A percentile compares a stretch with the other conserved stretches of the same genome.
These are phyloP conservation scores for Bombyx huttoni DNA, from an alignment of 2,888 invertebrate genomes.

Conservation along the genomic window DNA sequence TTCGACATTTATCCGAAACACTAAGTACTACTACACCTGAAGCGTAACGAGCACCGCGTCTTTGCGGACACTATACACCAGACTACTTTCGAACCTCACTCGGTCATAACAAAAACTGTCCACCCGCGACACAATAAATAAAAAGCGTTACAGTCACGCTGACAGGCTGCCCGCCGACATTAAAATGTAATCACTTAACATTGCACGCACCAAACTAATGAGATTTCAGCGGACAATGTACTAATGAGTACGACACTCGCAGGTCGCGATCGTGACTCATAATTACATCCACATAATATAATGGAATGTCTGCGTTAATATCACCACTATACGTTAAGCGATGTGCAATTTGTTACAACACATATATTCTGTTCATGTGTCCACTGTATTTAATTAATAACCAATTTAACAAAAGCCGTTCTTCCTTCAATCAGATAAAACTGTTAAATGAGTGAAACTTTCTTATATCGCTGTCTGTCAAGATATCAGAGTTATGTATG, in stretches of 20 bases:
- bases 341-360: background rate
- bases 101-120: constrained; percentile 33
- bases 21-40: constrained; percentile 22
- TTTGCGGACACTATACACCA: constrained; percentile 20
- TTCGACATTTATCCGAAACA: constrained; percentile 47
- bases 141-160: constrained; percentile 39
- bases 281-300: constrained; percentile 42
- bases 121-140: constrained; percentile 33
- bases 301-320: constrained; percentile 38
- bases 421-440: constrained; percentile 28
- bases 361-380: background rate
- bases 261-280: constrained; percentile 53
- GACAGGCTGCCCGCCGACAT: constrained; percentile 37
- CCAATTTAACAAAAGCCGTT: background rate
- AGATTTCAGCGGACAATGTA: constrained; percentile 60
- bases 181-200: constrained; percentile 66
- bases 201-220: constrained; percentile 64
- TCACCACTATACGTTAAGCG: constrained; percentile 10
- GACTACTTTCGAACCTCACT: constrained; percentile 41
- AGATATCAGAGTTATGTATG: constrained; percentile 53
- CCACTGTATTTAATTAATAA: too few relatives aligned
- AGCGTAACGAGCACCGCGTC: constrained; percentile 29
- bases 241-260: constrained; percentile 55
- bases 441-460: constrained; percentile 47
- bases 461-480: constrained; percentile 47